A percentile compares a stretch with the other conserved stretches of the same genome.
These are phyloP conservation scores for Oreohelix idahoensis DNA, from an alignment of 1,140 invertebrate genomes.

Conservation along the genomic window DNA sequence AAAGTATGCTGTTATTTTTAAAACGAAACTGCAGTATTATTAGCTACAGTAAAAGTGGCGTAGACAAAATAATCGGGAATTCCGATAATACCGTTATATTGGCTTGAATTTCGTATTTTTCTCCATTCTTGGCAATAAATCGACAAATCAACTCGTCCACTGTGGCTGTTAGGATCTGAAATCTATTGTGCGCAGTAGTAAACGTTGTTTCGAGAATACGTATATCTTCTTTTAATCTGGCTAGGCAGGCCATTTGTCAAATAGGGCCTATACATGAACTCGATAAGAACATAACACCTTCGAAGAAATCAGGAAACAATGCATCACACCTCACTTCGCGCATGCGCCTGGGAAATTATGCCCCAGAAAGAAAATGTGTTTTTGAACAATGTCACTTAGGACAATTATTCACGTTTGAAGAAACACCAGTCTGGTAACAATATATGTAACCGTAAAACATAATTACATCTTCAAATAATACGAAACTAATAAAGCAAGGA, in stretches of 20 bases:
- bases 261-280: neutral
- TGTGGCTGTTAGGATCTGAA: slow-evolving; percentile 89
- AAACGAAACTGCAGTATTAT: too few species aligned
- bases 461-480: too few species aligned
- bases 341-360: neutral
- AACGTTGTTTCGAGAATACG: slow-evolving; percentile 95
- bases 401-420: too few species aligned
- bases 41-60: too few species aligned
- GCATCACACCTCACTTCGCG: neutral
- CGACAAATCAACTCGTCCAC: slow-evolving; percentile 97
- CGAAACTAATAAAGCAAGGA: too few species aligned
- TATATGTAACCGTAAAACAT: too few species aligned
- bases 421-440: too few species aligned
- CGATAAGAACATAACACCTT: neutral
- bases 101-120: slow-evolving; percentile 96
- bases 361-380: too few species aligned
- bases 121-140: slow-evolving; percentile 94
- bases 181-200: slow-evolving; percentile 94
- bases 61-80: too few species aligned
- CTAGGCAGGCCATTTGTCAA: slow-evolving; percentile 92
- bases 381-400: too few species aligned
- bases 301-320: slow-evolving; percentile 47
- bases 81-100: slow-evolving; percentile 86
- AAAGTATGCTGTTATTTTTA: too few species aligned
- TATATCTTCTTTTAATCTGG: slow-evolving; percentile 97